Evolutionary conservation across 2,888 invertebrate species (phyloP), one percentile per base, ranked within the genome.

Genomic region (Brachyptera risi): DNA sequence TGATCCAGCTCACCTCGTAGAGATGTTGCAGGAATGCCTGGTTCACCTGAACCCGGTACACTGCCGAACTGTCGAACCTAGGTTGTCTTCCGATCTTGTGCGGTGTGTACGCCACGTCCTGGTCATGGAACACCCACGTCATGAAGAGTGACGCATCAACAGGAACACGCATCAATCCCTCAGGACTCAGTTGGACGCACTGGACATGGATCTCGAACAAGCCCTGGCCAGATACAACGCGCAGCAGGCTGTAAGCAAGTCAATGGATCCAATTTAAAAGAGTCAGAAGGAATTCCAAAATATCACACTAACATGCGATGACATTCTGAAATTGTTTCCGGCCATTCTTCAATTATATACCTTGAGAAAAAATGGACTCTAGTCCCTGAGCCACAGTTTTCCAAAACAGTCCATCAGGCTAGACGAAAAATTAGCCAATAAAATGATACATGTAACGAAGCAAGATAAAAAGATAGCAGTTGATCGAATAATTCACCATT

Each of bases 71-170:
- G 2, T 35, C 44, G 4, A 60, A 37, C 7, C 49, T 26, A 17
- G 37, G 47, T 13, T 56, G 37, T 11, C 56, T 44, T 1, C 56
- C 56, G 17, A 26, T 19, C 11, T 49, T 49, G 31, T 35, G 17
- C 5, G 60, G 38, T 26, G 56, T 60, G 37, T 56, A 56, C 5
- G 60, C 60, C 7, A 57, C 37, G n/a, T 60, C 60, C 37, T 60
- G 60, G 13, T 60, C 56, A 31, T 56, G 56, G 50, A 60, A 60
- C 4, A 5, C 11, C 60, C 60, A 60, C n/a, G 60, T 60, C 21
- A 60, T 38, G 40, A 56, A 60, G n/a, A 60, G 35, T 15, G 13
- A 24, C 24, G 24, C 37, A 11, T 9, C 31, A 3, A 11, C 27
- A 3, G 27, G 27, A 9, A 51, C 17, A n/a, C 15, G 24, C 1